Evolutionary conservation across 2,888 invertebrate genomes (phyloP), one percentile per base, ranked within the genome.

Genomic region (Tuberolachnus salignus): DNA sequence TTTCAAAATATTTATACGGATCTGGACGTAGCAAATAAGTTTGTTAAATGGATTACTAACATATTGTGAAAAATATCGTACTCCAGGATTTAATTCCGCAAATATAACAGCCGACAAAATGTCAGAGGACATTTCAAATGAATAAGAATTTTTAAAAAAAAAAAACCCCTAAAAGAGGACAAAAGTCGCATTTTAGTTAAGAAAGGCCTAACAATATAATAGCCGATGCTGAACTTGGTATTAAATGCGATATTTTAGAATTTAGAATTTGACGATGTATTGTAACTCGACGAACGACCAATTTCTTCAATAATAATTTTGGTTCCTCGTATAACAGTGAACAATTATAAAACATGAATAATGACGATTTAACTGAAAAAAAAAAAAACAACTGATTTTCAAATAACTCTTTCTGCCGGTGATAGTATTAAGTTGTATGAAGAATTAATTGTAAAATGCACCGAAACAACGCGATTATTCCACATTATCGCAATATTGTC

Each of bases 291-390:
- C 26, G 57, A 59, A 59, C 26, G 57, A 59, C 23, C 14, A 26
- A 23, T 59, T 59, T 59, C 26, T 16, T 26, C 16, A 59, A 57
- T 14, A 57, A 57, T 26, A 57, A 23, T 57, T 26, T 57, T 57
- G 57, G 26, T 4, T 57, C 26, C 8, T 34, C 34, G 9, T 59
- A n/a, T 59, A 34, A 59, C 26, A 59, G 26, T 59, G 34, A 34
- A n/a, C 26, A 34, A 9, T 59, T 59, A 59, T 16, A 59, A 34
- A 16, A 59, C 10, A 16, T 34, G 26, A 14, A 26, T 59, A 34
- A 59, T 34, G 59, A 59, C 14, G 26, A 59, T 59, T 57, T 57
- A 23, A 57, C n/a, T 57, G 23, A 57, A 4, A 57, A 14, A 57
- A 3, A 26, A 3, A 11, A 57, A 57, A 57, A n/a, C n/a, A n/a